Evolutionary conservation across 1,140 invertebrate genomes (phyloP).

Genomic region (Diplogasteroides magnus): DNA sequence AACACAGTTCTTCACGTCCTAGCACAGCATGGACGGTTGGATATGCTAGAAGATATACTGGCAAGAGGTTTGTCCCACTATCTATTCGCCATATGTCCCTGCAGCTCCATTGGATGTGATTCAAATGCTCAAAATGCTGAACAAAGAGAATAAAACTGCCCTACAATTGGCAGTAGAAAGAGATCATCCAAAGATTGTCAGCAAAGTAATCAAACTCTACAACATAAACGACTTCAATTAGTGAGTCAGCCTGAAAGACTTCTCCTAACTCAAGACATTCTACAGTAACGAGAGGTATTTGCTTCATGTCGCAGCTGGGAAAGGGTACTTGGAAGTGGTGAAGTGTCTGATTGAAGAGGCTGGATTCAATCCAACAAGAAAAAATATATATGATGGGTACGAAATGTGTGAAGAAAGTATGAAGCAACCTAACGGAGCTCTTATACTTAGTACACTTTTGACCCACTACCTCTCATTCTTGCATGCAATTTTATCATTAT

Average conservation of each 20-base stretch:
- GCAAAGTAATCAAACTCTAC: not conserved
- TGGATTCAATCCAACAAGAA: conserved; percentile 41
- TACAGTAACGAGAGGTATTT: conserved; percentile 29
- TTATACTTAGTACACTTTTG: too few species aligned
- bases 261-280: conserved; percentile 13
- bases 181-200: conserved; percentile 17
- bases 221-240: conserved; percentile 7
- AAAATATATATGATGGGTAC: conserved; percentile 5
- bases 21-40: conserved; percentile 15
- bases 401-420: too few species aligned
- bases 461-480: too few species aligned
- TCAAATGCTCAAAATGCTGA: conserved; percentile 10
- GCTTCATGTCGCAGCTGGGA: conserved; percentile 56
- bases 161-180: conserved; percentile 27
- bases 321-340: conserved; percentile 57
- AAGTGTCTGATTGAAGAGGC: conserved; percentile 56
- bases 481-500: too few species aligned
- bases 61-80: conserved; percentile 1
- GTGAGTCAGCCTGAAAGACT: conserved; percentile 7
- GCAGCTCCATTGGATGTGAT: too few species aligned
- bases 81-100: not conserved
- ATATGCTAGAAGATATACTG: too few species aligned
- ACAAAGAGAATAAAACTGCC: conserved; percentile 26
- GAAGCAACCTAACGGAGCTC: too few species aligned
- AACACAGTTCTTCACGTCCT: conserved; percentile 22